Conservation (phyloP, 2,888 invertebrate species). For the Polymixis lichenea region DNA sequence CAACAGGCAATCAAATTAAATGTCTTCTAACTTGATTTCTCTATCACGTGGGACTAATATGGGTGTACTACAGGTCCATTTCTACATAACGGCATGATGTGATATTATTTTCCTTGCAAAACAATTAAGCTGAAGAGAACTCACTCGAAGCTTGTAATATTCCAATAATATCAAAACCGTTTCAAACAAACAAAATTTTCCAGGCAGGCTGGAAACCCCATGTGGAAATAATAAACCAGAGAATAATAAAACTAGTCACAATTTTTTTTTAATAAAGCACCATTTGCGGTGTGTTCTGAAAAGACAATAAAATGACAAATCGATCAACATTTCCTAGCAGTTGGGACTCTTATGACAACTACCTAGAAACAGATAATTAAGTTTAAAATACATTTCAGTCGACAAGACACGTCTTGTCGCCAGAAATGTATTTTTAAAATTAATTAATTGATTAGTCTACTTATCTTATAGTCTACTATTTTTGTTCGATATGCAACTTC, state of each 20-base stretch:
- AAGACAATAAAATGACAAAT: neutral
- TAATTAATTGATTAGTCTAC: neutral
- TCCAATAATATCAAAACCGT: neutral
- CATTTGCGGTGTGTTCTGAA: neutral
- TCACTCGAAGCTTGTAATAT: neutral
- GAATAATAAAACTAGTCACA: too few species aligned
- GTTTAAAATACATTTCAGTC: too few species aligned
- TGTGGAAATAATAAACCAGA: neutral
- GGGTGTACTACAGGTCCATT: too few species aligned
- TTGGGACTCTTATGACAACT: neutral
- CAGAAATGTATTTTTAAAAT: neutral
- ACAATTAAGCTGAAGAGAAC: too few species aligned
- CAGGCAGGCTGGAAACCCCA: neutral
- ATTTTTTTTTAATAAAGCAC: too few species aligned
- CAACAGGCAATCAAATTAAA: neutral
- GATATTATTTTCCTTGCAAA: neutral
- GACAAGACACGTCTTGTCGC: too few species aligned
- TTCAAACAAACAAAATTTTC: neutral
- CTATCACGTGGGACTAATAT: neutral
- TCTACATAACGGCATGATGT: neutral
- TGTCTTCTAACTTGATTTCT: neutral
- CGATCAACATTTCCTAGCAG: neutral
- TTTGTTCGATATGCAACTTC: constrained; percentile 8
- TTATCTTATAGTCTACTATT: neutral
- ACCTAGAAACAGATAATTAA: neutral